Conservation (phyloP, 2,797 vertebrate genomes). For the Natrix natrix region DNA sequence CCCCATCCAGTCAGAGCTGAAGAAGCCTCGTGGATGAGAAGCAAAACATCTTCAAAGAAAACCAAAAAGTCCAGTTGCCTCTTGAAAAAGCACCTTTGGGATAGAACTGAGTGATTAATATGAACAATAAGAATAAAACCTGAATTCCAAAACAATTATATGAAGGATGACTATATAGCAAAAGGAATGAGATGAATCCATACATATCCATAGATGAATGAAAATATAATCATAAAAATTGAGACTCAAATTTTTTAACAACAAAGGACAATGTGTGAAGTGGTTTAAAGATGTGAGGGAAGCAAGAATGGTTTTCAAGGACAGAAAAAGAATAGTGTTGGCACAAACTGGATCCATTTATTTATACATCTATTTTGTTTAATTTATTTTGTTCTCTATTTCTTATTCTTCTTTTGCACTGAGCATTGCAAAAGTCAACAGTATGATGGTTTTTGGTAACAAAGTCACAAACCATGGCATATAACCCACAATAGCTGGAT, state of each 20-base stretch:
- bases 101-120: not conserved
- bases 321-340: not conserved
- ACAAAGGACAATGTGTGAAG: not conserved
- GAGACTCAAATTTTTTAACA: not conserved
- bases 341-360: not conserved
- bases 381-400: not conserved
- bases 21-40: no score
- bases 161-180: not conserved
- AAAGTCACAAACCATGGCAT: not conserved
- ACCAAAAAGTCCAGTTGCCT: no score
- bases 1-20: no score
- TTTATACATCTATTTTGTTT: not conserved
- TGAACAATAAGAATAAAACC: not conserved
- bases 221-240: not conserved
- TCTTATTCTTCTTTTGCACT: not conserved
- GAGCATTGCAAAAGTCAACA: not conserved
- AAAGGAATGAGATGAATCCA: not conserved
- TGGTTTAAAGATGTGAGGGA: not conserved
- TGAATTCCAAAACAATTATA: not conserved
- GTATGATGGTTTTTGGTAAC: not conserved
- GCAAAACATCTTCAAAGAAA: no score
- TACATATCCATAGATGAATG: not conserved
- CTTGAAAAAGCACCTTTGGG: no score
- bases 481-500: not conserved
- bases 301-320: not conserved